Base-by-base conservation (phyloP, 1,140 invertebrate genomes). In the Drosophila saltans region DNA sequence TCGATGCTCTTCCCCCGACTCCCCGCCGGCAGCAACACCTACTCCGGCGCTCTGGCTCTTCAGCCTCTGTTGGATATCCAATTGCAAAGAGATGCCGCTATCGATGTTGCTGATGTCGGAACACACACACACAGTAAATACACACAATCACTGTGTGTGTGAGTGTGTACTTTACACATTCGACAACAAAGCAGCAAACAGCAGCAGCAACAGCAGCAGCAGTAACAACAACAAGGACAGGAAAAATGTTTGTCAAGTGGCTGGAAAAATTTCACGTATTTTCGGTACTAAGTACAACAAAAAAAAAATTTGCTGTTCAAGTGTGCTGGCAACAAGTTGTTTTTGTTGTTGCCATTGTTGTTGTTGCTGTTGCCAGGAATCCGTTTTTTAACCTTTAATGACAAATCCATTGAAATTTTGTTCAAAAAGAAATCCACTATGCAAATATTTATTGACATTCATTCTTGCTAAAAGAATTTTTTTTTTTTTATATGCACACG, bases 241-340 rank as follows among this genome's bases (percentile, higher is more conserved):
- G 36, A 43, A 77, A 76, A 77, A 77, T 77, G 30, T 10, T 21
- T 77, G 59, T 78, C 33, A 78, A 78, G 75, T 78, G 75, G 62
- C 74, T 77, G 74, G 48, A 78, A 77, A 78, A 78, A 78, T 78
- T 77, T 78, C 74, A 78, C 68, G 68, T 78, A 78, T 78, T 78
- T 78, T 62, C 56, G 69, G n/a, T 41, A 73, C 40, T 66, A 43
- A 39, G 40, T 40, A 59, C 8, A 40, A 9, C 39, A 71, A 77
- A 77, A 66, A 76, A 76, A 75, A 57, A 57, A 36, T 39, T 76
- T 65, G 60, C 33, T 52, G 21, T 52, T 76, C 52, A 56, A 78
- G 63, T 78, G 63, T 78, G 64, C 48, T 64, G 45, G 66, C 43
- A 60, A 67, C 76, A 73, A 80, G 69, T 70, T 67, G 60, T 72